Evolutionary conservation across 2,888 invertebrate genomes (phyloP).

Genomic region (Drosophila paracracens): DNA sequence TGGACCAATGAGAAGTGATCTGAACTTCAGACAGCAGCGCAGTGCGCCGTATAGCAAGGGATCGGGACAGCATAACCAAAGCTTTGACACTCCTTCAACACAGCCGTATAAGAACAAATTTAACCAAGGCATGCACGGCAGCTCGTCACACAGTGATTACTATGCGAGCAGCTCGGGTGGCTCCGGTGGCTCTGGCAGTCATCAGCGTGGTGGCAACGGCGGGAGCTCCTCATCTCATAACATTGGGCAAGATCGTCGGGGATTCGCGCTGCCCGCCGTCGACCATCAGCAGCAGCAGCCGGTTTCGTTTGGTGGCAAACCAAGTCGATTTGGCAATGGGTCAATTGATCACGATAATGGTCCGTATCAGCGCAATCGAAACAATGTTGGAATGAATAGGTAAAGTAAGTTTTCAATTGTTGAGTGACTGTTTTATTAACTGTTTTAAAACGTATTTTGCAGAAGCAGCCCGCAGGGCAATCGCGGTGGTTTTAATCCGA

Average conservation of each 20-base stretch:
- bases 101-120: conserved; percentile 65
- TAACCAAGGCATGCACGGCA: conserved; percentile 28
- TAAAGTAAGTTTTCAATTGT: conserved; percentile 22
- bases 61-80: conserved; percentile 48
- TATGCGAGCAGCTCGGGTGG: conserved; percentile 24
- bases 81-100: conserved; percentile 40
- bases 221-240: conserved; percentile 33
- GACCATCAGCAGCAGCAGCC: conserved; percentile 66
- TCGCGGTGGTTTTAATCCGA: conserved; percentile 71
- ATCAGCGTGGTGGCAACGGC: conserved; percentile 39
- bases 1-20: conserved; percentile 75
- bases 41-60: conserved; percentile 69
- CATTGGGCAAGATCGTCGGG: conserved; percentile 82
- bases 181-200: conserved; percentile 25
- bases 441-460: neutral
- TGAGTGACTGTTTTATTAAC: neutral
- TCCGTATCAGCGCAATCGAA: conserved; percentile 58
- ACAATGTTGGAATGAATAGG: conserved; percentile 55
- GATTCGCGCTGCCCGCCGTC: conserved; percentile 82
- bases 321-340: conserved; percentile 82
- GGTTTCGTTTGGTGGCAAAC: conserved; percentile 62
- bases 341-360: conserved; percentile 40
- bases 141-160: conserved; percentile 52
- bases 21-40: conserved; percentile 70
- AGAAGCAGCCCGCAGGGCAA: conserved; percentile 75